Evolutionary conservation across 2,888 invertebrate genomes (phyloP), one percentile per base, ranked within the genome.

Genomic region (Leptopilina syphax): DNA sequence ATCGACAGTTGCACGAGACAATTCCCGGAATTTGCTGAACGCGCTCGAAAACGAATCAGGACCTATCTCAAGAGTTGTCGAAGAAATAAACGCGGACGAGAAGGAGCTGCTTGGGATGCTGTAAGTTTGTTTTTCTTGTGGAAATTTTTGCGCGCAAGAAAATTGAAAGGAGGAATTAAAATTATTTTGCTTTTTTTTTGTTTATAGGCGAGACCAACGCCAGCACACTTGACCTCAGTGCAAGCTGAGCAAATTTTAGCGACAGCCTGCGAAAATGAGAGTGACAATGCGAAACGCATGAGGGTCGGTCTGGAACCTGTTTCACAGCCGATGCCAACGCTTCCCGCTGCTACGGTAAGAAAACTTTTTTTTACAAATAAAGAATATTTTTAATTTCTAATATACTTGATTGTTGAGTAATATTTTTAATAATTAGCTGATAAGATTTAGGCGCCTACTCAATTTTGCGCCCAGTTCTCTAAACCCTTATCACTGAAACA

Each of bases 261-360:
- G 85, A 96, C 97, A 91, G 98, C 98, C 83, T 98, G 98, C 93
- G 98, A 98, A 93, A 98, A 98, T 92, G 98, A 98, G 93, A 97
- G 97, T 93, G 96, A 98, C 93, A 98, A 98, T 93, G 98, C 98
- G 82, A 98, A 98, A 93, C 95, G 98, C 90, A 98, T 98, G 98
- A 95, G 98, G 85, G 95, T 98, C 90, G 98, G 98, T 76, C 94
- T 98, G 87, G 98, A 98, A 92, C 98, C 98, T 67, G 97, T 98
- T 88, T 96, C 97, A 91, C 97, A 97, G 93, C 97, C 97, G 77
- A 95, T 97, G 95, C 97, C 96, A 85, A 94, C 95, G 83, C 93
- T 95, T 88, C 95, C 95, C 82, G 95, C 95, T 83, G 93, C 94
- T 76, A 93, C 93, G 89, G 94, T 94, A 91, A 93, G 93, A 92